Evolutionary conservation across 2,888 invertebrate species (phyloP).

Genomic region (Diarsia mendica): DNA sequence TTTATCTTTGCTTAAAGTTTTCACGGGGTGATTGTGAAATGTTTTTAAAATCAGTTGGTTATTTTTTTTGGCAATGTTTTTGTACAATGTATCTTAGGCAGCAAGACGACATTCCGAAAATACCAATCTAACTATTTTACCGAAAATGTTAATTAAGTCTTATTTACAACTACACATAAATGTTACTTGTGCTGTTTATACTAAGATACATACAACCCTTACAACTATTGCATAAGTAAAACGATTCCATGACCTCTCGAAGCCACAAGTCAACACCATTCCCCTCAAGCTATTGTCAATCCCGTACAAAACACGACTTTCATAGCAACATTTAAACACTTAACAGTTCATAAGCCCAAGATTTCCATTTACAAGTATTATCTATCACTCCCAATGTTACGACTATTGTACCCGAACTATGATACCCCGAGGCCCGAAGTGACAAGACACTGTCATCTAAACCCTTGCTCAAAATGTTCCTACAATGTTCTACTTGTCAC

Average conservation of each 20-base stretch:
- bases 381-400: constrained; percentile 64
- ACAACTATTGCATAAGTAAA: constrained; percentile 30
- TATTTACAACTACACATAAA: background rate
- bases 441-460: constrained; percentile 78
- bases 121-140: background rate
- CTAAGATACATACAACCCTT: background rate
- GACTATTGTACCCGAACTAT: constrained; percentile 73
- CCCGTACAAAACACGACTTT: constrained; percentile 46
- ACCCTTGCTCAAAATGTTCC: constrained; percentile 69
- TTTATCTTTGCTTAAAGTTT: background rate
- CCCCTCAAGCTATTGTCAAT: constrained; percentile 10
- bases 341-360: constrained; percentile 58
- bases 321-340: constrained; percentile 50
- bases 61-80: background rate
- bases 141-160: background rate
- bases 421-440: constrained; percentile 74
- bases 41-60: background rate
- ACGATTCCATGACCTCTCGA: constrained; percentile 9
- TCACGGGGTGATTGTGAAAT: background rate
- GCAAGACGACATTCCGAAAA: background rate
- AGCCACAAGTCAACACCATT: constrained; percentile 26
- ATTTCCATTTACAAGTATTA: constrained; percentile 69
- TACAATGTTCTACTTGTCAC: constrained; percentile 59
- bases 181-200: background rate
- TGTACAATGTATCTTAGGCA: too few species aligned